Evolutionary conservation across 2,888 invertebrate species (phyloP).

Genomic region (Drosophila kanekoi): DNA sequence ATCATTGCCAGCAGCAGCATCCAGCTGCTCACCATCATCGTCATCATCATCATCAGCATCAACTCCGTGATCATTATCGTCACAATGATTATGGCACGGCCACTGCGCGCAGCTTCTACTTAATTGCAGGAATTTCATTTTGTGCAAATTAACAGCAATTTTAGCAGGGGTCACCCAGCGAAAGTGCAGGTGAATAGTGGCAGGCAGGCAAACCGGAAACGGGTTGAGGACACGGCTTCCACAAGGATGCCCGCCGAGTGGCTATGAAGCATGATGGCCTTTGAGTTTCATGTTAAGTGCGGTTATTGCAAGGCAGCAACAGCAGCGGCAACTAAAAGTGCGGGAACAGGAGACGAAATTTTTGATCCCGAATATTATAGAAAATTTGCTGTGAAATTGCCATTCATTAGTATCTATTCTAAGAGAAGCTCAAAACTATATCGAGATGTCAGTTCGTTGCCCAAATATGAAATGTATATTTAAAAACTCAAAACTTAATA

Average conservation of each 20-base stretch:
- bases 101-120: constrained; percentile 63
- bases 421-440: too few relatives aligned
- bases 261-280: constrained; percentile 15
- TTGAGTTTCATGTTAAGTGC: constrained; percentile 31
- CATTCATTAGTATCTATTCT: not conserved
- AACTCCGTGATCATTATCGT: constrained; percentile 40
- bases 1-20: constrained; percentile 10
- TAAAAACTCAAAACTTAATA: too few relatives aligned
- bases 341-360: not conserved
- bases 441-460: too few relatives aligned
- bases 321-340: not conserved
- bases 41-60: constrained; percentile 30
- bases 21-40: constrained; percentile 12
- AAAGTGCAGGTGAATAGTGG: constrained; percentile 47
- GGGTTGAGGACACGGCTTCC: not conserved
- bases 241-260: constrained; percentile 34
- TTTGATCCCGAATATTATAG: not conserved
- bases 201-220: constrained; percentile 2
- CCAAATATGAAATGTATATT: too few relatives aligned
- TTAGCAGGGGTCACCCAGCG: constrained; percentile 61
- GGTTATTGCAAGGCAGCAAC: constrained; percentile 6
- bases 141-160: constrained; percentile 84
- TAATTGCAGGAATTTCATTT: constrained; percentile 85
- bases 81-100: constrained; percentile 39
- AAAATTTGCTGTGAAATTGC: not conserved